Base-by-base conservation (phyloP, 2,888 invertebrate genomes). In the Anticlea derivata region DNA sequence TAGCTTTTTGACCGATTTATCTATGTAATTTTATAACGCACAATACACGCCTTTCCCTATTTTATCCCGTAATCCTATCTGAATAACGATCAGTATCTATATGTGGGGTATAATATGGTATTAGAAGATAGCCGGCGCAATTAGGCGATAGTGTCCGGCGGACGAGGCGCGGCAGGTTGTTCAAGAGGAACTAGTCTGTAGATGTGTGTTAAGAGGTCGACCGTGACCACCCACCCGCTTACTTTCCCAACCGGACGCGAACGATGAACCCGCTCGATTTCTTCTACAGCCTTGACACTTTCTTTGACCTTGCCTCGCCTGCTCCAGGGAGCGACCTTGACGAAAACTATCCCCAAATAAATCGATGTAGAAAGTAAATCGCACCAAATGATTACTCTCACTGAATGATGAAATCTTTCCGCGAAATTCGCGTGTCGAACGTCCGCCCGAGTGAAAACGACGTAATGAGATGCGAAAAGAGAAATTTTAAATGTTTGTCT, bases 1-100 rank as follows among this genome's bases (percentile, higher is more conserved):
- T 89, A 87, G 89, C 81, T 67, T 89, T 89, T 89, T 88, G 88
- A 88, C 89, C 89, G 88, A 89, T 86, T 75, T 85, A 85, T 85
- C 68, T 86, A 86, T 84, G 71, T 84, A 80, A 67, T 47, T 37
- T 48, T 84, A 66, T 85, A 83, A 81, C 86, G 88, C 87, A 87
- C 87, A 87, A 78, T 77, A 68, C 73, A 75, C 78, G 50, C 43
- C 60, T 37, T 13, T 34, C 67, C 68, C 59, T 61, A 56, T 56
- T 44, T 47, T 46, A 53, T 73, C 74, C 78, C 47, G 34, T 65
- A 53, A 60, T 70, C 70, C 73, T 63, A 53, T 54, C 60, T 54
- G 47, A 65, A 55, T 61, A 50, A 61, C 53, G 45, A 52, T 22
- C 47, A 27, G 40, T 41, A 38, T 48, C 7, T 48, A 41, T 52